These are phyloP conservation scores for Anoplopoma fimbria DNA, from an alignment of 2,113 vertebrate genomes.

Conservation along the genomic window DNA sequence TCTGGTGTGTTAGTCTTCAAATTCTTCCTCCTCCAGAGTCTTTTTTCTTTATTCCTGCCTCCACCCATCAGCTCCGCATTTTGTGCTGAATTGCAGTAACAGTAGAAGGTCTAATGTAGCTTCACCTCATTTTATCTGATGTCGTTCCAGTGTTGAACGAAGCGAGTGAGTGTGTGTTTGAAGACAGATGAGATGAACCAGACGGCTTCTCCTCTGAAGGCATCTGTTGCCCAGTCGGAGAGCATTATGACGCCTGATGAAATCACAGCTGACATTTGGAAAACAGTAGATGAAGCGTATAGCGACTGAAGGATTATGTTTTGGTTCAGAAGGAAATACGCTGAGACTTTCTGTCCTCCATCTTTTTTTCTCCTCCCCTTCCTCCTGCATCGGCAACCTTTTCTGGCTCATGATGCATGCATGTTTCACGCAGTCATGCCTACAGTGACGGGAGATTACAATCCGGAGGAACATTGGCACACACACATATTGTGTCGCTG, in stretches of 20 bases:
- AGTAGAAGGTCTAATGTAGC: background rate
- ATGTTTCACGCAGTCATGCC: background rate
- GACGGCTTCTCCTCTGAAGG: slow-evolving; percentile 52
- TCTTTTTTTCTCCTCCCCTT: background rate
- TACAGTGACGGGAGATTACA: background rate
- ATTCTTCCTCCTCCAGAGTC: slow-evolving; percentile 29
- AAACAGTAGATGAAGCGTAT: slow-evolving; percentile 39
- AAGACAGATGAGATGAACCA: slow-evolving; percentile 39
- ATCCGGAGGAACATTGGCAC: slow-evolving; percentile 25
- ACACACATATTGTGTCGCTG: slow-evolving; percentile 6
- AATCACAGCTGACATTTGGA: slow-evolving; percentile 69
- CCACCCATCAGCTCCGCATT: slow-evolving; percentile 30
- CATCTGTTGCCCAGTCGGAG: slow-evolving; percentile 59
- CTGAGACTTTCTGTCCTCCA: slow-evolving; percentile 8
- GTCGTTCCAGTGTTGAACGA: slow-evolving; percentile 20
- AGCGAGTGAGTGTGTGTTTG: slow-evolving; percentile 30
- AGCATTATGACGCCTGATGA: slow-evolving; percentile 48
- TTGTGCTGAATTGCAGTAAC: slow-evolving; percentile 56
- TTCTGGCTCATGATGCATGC: slow-evolving; percentile 33
- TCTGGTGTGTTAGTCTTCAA: slow-evolving; percentile 47
- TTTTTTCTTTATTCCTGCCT: slow-evolving; percentile 8
- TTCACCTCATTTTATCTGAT: slow-evolving; percentile 52
- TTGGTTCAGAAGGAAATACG: background rate
- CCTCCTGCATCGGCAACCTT: slow-evolving; percentile 11
- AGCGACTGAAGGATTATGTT: slow-evolving; percentile 32